phyloP scores from a whole-genome alignment of 2,888 invertebrate genomes.

The Calephelis perditalis region DNA sequence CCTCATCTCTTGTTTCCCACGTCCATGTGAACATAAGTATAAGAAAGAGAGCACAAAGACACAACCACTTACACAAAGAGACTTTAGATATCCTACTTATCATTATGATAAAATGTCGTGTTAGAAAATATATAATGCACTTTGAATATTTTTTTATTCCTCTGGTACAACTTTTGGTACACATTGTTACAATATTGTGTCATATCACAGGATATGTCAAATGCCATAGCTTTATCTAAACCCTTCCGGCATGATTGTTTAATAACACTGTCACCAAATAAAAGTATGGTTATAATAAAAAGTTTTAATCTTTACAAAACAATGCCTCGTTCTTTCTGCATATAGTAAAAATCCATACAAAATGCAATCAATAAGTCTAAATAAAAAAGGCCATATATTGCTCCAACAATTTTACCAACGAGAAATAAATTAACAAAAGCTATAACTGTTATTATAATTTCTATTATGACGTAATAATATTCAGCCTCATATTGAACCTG shows the following conservation, averaged over 20 bases:
- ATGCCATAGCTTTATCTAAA: background rate
- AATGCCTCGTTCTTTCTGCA: constrained; percentile 55
- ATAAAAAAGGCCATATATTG: constrained; percentile 62
- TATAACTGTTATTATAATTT: constrained; percentile 41
- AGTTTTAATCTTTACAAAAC: constrained; percentile 37
- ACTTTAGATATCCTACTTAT: constrained; percentile 39
- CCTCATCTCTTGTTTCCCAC: constrained; percentile 27
- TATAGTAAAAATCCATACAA: constrained; percentile 53
- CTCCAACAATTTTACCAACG: constrained; percentile 46
- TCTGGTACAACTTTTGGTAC: constrained; percentile 6
- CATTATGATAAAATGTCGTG: constrained; percentile 36
- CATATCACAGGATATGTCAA: constrained; percentile 19
- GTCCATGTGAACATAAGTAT: constrained; percentile 36
- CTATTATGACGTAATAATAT: constrained; percentile 50
- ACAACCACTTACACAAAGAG: constrained; percentile 39
- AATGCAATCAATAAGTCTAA: constrained; percentile 59
- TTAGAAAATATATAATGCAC: constrained; percentile 27
- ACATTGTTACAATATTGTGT: constrained; percentile 10
- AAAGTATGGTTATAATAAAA: constrained; percentile 15
- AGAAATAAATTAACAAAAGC: constrained; percentile 43
- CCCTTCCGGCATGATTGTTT: background rate
- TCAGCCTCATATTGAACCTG: constrained; percentile 64
- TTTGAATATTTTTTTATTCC: constrained; percentile 15
- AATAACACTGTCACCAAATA: constrained; percentile 1
- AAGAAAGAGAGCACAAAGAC: constrained; percentile 34